Base-by-base conservation (phyloP, 2,888 invertebrate genomes). In the Ennomos fuscantarius region DNA sequence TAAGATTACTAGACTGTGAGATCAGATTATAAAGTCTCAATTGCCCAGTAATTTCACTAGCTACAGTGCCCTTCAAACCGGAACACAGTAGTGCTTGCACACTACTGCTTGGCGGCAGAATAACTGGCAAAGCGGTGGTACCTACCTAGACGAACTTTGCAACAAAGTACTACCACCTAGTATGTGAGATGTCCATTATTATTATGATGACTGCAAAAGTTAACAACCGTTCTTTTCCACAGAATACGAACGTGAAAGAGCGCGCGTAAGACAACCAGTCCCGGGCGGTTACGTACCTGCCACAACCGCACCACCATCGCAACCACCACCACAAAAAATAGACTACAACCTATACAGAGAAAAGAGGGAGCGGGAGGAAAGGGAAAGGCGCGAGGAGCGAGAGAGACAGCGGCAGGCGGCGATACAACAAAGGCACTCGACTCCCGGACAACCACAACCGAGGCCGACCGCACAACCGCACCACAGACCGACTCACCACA, bases 301-400 rank as follows among this genome's bases (percentile, higher is more conserved):
- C 0, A 79, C 85, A 0, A 62, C 77, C 3, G 65, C 87, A 1
- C 74, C 84, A 54, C 69, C 89, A 32, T 73, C 84, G 52, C 77
- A 87, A 55, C 78, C 91, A 31, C 81, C 86, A 46, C 90, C 91
- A 1, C 93, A 94, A 68, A 93, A 93, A 70, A 92, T 93, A 53
- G 93, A 93, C 74, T 93, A 94, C 69, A 93, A 94, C 54, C 92
- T 94, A 9, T 95, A 95, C 77, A 87, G 94, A 15, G 95, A 95
- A 74, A 94, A 95, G 73, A 90, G 93, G 45, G 95, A 95, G 69
- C 87, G 94, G 33, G 84, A 94, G 62, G 94, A 94, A 55, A 76
- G 93, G 1, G 93, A 94, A 55, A 82, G 93, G 60, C 73, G 89
- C 15, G 85, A 78, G 68, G 83, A 79, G 64, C 64, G 86, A 61